phyloP scores from a whole-genome alignment of 2,113 vertebrate species.

The Jaculus jaculus region DNA sequence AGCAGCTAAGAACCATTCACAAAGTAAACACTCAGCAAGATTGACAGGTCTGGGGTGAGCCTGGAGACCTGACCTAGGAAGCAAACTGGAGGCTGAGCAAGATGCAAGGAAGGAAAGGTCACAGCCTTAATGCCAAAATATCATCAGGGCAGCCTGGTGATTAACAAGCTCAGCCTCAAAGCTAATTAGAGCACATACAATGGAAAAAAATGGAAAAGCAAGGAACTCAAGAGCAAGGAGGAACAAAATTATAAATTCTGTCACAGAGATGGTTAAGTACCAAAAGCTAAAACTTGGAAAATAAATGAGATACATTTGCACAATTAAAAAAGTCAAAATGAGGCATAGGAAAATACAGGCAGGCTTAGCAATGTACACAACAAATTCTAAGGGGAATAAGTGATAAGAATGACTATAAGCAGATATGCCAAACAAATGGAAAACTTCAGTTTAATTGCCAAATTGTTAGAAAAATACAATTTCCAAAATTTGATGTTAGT shows the following conservation, averaged over 20 bases:
- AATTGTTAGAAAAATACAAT: not conserved
- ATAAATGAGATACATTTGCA: not conserved
- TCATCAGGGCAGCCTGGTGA: not conserved
- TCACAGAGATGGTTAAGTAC: not conserved
- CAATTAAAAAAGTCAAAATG: not conserved
- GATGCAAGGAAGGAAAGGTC: too few species aligned
- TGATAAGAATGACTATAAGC: not conserved
- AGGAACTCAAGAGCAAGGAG: not conserved
- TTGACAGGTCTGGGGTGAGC: fast-evolving
- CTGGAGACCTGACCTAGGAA: too few species aligned
- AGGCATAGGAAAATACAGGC: not conserved
- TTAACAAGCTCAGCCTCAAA: not conserved
- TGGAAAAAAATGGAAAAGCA: not conserved
- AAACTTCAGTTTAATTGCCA: not conserved
- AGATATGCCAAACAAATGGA: not conserved
- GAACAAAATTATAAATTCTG: not conserved
- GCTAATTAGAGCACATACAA: not conserved
- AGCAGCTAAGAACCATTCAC: not conserved
- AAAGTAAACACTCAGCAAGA: not conserved
- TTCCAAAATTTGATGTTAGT: not conserved
- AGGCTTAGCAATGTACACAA: not conserved
- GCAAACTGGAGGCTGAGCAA: fast-evolving
- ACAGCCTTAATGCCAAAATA: fast-evolving
- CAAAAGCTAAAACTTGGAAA: not conserved
- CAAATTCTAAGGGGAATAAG: too few species aligned